Percentiles rank a stretch among this genome's conserved stretches.
phyloP scores from a whole-genome alignment of 2,888 invertebrate genomes.

The Neoitamus cyanurus region DNA sequence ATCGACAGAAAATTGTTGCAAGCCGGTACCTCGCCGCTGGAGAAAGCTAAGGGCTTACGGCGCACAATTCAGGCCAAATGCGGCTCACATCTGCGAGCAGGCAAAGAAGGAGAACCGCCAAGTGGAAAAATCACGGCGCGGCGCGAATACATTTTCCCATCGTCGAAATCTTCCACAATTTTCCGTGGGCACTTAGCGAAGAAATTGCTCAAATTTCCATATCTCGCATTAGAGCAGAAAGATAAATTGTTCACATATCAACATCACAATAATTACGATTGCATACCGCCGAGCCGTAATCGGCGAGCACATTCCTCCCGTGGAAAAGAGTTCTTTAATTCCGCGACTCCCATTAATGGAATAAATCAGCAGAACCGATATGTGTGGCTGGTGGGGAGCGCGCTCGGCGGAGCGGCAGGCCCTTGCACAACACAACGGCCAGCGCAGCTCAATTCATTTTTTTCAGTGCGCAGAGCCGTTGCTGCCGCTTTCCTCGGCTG shows the following conservation, averaged over 20 bases:
- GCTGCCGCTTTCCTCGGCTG: not conserved
- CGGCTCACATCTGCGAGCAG: not conserved
- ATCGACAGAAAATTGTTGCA: not conserved
- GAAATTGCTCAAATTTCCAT: conserved; percentile 37
- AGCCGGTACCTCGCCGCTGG: not conserved
- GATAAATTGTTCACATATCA: conserved; percentile 38
- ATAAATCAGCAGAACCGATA: conserved; percentile 43
- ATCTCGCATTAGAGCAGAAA: conserved; percentile 37
- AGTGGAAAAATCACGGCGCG: not conserved
- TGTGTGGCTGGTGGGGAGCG: not conserved
- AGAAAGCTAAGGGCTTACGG: not conserved
- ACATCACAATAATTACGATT: conserved; percentile 35
- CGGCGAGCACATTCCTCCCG: conserved; percentile 20
- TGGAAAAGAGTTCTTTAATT: conserved; percentile 38
- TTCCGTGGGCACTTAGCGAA: conserved; percentile 1
- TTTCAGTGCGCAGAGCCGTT: not conserved
- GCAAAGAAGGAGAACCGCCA: not conserved
- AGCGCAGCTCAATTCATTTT: conserved; percentile 4
- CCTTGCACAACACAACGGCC: not conserved
- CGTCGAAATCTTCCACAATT: conserved; percentile 12
- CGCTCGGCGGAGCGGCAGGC: not conserved
- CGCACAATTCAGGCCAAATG: not conserved
- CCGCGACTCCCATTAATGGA: conserved; percentile 42
- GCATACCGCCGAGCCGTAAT: conserved; percentile 33
- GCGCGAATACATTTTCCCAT: conserved; percentile 4